A percentile compares a stretch with the other conserved stretches of the same genome.
These are phyloP conservation scores for Diaprepes abbreviatus DNA, from an alignment of 2,888 invertebrate species.

Conservation along the genomic window DNA sequence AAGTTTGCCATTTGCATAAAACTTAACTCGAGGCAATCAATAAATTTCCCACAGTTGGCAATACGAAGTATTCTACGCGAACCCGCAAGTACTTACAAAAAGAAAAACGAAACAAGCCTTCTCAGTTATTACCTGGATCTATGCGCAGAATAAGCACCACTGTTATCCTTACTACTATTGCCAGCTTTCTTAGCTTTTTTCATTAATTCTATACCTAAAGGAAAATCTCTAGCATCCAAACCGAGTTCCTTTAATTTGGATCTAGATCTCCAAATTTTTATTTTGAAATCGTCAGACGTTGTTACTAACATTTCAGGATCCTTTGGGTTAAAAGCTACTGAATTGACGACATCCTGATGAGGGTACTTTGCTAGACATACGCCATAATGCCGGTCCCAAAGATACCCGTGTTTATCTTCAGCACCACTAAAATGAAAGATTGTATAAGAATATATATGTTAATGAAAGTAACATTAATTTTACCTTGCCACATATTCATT, in stretches of 20 bases:
- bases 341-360: constrained; percentile 86
- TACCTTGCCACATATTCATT: constrained; percentile 88
- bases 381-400: constrained; percentile 90
- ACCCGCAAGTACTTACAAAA: constrained; percentile 30
- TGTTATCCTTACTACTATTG: constrained; percentile 18
- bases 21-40: neutral
- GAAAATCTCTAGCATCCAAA: constrained; percentile 52
- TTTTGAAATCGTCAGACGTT: constrained; percentile 84
- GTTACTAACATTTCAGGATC: constrained; percentile 87
- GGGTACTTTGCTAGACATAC: constrained; percentile 81
- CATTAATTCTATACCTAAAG: constrained; percentile 68
- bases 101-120: constrained; percentile 17
- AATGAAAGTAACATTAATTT: constrained; percentile 48
- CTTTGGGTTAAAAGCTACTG: constrained; percentile 86
- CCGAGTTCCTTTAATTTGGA: constrained; percentile 68
- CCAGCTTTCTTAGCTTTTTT: constrained; percentile 44
- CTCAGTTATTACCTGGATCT: constrained; percentile 47
- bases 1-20: constrained; percentile 2
- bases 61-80: too few relatives aligned
- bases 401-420: constrained; percentile 85
- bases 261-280: constrained; percentile 76
- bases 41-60: too few relatives aligned
- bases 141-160: constrained; percentile 33
- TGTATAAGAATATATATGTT: too few relatives aligned
- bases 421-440: constrained; percentile 79